phyloP scores from a whole-genome alignment of 2,113 vertebrate genomes.

The Sprattus sprattus region DNA sequence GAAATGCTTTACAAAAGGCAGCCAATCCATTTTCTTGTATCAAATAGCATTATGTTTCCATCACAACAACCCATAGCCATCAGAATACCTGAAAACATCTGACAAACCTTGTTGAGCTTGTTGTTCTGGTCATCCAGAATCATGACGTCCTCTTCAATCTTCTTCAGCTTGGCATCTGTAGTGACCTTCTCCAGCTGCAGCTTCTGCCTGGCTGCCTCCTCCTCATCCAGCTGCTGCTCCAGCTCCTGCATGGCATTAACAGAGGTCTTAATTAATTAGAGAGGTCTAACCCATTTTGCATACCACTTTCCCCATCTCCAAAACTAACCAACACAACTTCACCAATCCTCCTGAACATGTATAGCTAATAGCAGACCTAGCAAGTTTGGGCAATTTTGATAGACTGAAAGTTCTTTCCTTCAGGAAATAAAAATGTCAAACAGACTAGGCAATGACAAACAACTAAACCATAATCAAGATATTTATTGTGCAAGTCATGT shows the following conservation, averaged over 20 bases:
- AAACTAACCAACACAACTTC: too few relatives aligned
- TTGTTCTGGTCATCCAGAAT: conserved; percentile 82
- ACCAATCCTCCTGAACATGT: not conserved
- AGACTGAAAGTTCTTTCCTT: too few relatives aligned
- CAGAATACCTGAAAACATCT: not conserved
- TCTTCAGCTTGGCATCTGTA: conserved; percentile 83
- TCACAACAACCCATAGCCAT: not conserved
- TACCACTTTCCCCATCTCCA: not conserved
- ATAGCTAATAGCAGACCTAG: not conserved
- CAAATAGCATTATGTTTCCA: not conserved
- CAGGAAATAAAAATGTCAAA: too few relatives aligned
- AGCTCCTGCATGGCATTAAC: conserved; percentile 68
- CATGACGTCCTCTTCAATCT: conserved; percentile 81
- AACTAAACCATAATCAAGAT: too few relatives aligned
- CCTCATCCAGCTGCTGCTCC: conserved; percentile 86
- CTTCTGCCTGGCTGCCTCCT: conserved; percentile 83
- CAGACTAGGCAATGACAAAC: too few relatives aligned
- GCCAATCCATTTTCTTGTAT: not conserved
- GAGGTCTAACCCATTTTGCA: not conserved
- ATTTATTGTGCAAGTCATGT: too few relatives aligned
- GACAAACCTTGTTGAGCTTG: conserved; percentile 79
- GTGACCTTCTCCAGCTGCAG: conserved; percentile 86
- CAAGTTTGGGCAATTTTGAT: not conserved
- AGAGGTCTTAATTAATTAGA: not conserved
- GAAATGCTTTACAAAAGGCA: not conserved